These are phyloP conservation scores for Murina feae DNA, from an alignment of 2,113 vertebrate species.

Conservation along the genomic window DNA sequence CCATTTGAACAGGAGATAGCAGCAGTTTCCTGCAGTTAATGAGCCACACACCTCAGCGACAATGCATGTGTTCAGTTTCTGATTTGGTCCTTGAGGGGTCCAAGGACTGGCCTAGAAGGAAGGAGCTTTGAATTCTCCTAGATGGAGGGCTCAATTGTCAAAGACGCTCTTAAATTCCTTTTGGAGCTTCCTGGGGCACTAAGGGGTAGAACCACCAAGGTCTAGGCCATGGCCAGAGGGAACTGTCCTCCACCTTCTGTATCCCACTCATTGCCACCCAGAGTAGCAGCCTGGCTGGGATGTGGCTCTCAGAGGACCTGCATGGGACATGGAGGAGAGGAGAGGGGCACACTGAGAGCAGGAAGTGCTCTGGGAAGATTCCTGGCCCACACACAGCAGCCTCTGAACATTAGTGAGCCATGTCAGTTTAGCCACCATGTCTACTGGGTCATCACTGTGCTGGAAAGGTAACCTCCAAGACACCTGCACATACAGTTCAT, in stretches of 20 bases:
- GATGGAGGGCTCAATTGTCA: not conserved
- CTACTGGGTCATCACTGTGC: not conserved
- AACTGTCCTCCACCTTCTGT: not conserved
- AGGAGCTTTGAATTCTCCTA: not conserved
- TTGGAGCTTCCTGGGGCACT: not conserved
- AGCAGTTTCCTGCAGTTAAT: not conserved
- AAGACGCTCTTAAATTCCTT: not conserved
- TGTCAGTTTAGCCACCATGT: not conserved
- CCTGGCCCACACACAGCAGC: not conserved
- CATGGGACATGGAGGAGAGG: not conserved
- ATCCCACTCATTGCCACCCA: not conserved
- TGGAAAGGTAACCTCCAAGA: not conserved
- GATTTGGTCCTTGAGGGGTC: not conserved
- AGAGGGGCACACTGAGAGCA: fast-evolving
- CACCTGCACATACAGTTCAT: not conserved
- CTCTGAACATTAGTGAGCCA: not conserved
- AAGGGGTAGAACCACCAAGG: not conserved
- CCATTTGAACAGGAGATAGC: not conserved
- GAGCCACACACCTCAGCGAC: fast-evolving
- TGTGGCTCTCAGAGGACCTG: not conserved
- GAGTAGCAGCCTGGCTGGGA: not conserved
- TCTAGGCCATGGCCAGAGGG: not conserved
- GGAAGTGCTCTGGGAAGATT: not conserved
- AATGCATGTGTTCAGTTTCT: not conserved
- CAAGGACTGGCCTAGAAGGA: not conserved